phyloP scores from a whole-genome alignment of 2,113 vertebrate genomes.

The Phasianus colchicus region DNA sequence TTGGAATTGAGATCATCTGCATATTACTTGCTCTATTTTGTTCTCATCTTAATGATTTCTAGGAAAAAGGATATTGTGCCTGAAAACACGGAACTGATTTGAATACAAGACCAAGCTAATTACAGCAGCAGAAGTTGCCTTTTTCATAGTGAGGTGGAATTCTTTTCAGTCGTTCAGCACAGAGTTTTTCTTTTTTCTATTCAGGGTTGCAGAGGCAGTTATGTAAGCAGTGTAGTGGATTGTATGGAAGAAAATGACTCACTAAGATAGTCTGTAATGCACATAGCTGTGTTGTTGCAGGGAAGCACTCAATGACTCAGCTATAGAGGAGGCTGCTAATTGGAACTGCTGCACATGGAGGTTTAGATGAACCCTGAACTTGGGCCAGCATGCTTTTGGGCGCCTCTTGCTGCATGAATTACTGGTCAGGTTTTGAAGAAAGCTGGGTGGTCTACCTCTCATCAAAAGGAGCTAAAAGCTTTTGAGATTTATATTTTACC shows the following conservation, averaged over 20 bases:
- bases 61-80: background rate
- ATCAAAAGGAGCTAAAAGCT: background rate
- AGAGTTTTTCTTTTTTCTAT: background rate
- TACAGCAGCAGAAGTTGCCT: accelerated
- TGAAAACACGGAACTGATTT: background rate
- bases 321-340: background rate
- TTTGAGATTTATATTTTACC: background rate
- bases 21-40: background rate
- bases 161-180: background rate
- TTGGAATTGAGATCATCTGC: background rate
- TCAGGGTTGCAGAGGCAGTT: background rate
- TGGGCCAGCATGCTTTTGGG: background rate
- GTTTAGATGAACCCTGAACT: background rate
- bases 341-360: background rate
- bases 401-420: background rate
- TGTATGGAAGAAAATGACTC: background rate
- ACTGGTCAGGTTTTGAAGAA: background rate
- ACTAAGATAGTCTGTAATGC: background rate
- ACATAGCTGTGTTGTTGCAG: background rate
- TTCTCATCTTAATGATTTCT: background rate
- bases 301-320: conserved; percentile 15
- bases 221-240: background rate
- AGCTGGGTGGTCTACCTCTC: background rate
- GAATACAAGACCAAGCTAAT: background rate
- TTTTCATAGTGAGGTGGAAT: background rate